Percentiles rank a stretch among this genome's conserved stretches.
Evolutionary conservation across 2,797 vertebrate species (phyloP).

Genomic region (Poecilia wingei): DNA sequence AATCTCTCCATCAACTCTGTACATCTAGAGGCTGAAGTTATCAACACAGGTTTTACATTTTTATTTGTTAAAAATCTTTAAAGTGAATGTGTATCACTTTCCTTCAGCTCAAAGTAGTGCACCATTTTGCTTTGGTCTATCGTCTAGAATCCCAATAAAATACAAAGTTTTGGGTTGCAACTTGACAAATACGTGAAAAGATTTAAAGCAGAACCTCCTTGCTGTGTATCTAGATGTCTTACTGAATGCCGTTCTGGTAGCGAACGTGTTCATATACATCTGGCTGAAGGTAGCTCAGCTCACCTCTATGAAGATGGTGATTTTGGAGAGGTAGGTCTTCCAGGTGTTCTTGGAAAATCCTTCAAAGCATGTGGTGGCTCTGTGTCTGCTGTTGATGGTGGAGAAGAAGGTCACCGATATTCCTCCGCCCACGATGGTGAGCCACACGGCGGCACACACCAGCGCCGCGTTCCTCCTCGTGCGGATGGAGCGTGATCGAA

Average conservation of each 20-base stretch:
- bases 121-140: neutral
- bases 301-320: conserved; percentile 98
- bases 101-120: neutral
- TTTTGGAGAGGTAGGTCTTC: conserved; percentile 97
- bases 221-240: neutral
- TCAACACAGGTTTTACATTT: neutral
- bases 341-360: conserved; percentile 96
- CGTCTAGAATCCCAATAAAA: neutral
- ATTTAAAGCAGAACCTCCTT: neutral
- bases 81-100: neutral
- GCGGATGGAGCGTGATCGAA: conserved; percentile 91
- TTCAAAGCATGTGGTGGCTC: conserved; percentile 93
- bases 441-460: conserved; percentile 93
- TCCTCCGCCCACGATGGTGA: conserved; percentile 93
- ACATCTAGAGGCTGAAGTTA: neutral
- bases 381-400: conserved; percentile 90
- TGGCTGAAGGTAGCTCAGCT: conserved; percentile 1
- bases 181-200: neutral
- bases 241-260: neutral
- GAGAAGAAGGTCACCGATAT: conserved; percentile 97
- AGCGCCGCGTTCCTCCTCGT: conserved; percentile 90
- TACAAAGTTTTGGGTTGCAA: neutral
- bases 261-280: neutral
- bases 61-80: neutral
- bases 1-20: neutral